Evolutionary conservation across 2,113 vertebrate genomes (phyloP).

Genomic region (cat (Felis catus)): F.catus_Fca126_mat1.0 CM031412.1:188154501-188155000

Average conservation of each 20-base stretch:
- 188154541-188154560: background rate
- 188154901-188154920: background rate
- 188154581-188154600: slow-evolving; percentile 1
- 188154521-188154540: background rate
- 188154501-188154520: background rate
- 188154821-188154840: background rate
- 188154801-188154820: background rate
- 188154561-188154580: background rate
- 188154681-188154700: background rate
- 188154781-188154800: background rate
- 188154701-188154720: background rate
- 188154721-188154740: background rate
- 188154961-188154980: background rate
- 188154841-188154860: background rate
- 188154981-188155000: background rate
- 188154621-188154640: background rate
- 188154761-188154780: background rate
- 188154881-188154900: background rate
- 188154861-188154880: background rate
- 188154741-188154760: background rate
- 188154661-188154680: background rate
- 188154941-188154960: background rate
- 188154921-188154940: background rate
- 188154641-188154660: background rate
- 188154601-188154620: background rate